Evolutionary conservation across 2,797 vertebrate species (phyloP).

Genomic region (Gadopsis marmoratus): DNA sequence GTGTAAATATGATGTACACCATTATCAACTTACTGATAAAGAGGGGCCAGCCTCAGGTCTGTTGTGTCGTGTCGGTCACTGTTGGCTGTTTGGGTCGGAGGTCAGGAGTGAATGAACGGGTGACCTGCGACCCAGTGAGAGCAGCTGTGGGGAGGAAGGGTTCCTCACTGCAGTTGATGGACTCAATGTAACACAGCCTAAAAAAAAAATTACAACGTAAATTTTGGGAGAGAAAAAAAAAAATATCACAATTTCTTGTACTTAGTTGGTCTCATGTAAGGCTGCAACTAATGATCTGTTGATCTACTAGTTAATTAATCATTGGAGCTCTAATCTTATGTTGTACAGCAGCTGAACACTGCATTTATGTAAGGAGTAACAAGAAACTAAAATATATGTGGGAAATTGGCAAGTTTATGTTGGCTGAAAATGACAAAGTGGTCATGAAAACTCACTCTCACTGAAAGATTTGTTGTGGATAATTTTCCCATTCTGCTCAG

Average conservation of each 20-base stretch:
- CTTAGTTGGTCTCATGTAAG: not conserved
- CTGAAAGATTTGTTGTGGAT: slow-evolving; percentile 52
- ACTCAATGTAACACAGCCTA: slow-evolving; percentile 50
- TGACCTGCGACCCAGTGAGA: slow-evolving; percentile 74
- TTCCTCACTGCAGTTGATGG: slow-evolving; percentile 41
- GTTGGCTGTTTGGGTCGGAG: slow-evolving; percentile 68
- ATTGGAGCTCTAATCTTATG: not conserved
- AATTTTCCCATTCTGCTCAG: slow-evolving; percentile 65
- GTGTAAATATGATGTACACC: not conserved
- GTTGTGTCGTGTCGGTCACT: slow-evolving; percentile 2
- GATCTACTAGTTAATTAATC: not conserved
- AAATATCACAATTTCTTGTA: not conserved
- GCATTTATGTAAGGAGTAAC: not conserved
- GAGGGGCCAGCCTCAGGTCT: slow-evolving; percentile 25
- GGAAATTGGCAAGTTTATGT: not conserved
- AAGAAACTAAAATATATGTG: not conserved
- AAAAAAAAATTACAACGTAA: slow-evolving; percentile 18
- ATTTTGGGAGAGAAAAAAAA: not conserved
- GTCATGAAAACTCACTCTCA: slow-evolving; percentile 79
- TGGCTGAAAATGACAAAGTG: not conserved
- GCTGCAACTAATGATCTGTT: not conserved
- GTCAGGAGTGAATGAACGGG: slow-evolving; percentile 88
- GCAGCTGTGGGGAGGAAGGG: slow-evolving; percentile 63
- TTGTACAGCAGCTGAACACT: not conserved
- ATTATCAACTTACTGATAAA: slow-evolving; percentile 37